These are phyloP conservation scores for Pseudorasbora parva DNA, from an alignment of 2,113 vertebrate genomes.

Conservation along the genomic window DNA sequence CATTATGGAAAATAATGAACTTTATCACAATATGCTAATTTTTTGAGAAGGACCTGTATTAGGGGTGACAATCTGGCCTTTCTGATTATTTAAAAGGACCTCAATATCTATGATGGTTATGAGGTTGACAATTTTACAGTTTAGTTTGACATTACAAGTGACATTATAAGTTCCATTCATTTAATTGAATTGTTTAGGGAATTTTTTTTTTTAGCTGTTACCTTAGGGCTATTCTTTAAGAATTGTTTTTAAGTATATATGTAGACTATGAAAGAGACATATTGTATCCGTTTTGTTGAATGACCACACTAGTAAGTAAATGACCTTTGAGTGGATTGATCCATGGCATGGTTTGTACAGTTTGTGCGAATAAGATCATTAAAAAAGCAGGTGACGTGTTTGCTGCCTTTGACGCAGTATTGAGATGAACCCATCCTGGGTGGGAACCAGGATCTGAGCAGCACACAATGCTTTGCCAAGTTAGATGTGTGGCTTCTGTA, in stretches of 20 bases:
- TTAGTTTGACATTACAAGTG: neutral
- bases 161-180: neutral
- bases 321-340: neutral
- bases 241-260: no score
- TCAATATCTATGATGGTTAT: no score
- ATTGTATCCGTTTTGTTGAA: neutral
- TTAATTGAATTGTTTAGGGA: neutral
- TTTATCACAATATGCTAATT: no score
- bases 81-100: no score
- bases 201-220: no score
- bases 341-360: conserved; percentile 5
- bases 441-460: conserved; percentile 7
- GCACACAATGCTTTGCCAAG: neutral
- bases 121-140: neutral
- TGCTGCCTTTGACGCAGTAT: neutral
- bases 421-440: neutral
- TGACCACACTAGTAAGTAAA: neutral
- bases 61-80: no score
- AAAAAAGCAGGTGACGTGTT: neutral
- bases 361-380: conserved; percentile 13
- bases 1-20: no score
- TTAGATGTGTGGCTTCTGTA: conserved; percentile 1
- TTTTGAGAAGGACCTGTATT: no score
- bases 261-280: neutral
- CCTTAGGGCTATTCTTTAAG: no score